Base-by-base conservation (phyloP, 2,797 vertebrate species). In the Hippoglossus hippoglossus region DNA sequence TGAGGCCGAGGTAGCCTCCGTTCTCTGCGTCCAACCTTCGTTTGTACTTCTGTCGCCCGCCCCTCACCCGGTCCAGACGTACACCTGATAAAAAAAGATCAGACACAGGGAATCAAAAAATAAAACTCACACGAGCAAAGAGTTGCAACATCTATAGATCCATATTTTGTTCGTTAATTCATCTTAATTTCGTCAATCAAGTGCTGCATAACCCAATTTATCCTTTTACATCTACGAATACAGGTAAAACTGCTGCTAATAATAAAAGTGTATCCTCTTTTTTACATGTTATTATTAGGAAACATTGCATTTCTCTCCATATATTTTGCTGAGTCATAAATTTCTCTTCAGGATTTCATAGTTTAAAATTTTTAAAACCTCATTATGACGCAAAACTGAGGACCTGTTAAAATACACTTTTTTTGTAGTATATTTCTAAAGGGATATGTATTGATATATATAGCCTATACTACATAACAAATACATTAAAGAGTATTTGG, bases 31-130 rank as follows among this genome's bases (percentile, higher is more conserved):
- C 97, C 94, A 98, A 83, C 84, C 97, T 95, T 73, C 98, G 95
- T 83, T 99, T 99, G 85, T 99, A 99, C 84, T 99, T 99, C 93
- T 99, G 98, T 41, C 98, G 94, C n/a, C 98, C 98, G 56, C 98
- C 98, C 77, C 98, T 95, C 59, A 99, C 98, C 59, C 98, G 95
- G 91, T 99, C 98, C 81, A 99, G 93, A 82, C 98, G 98, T 44
- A 99, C 98, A 39, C 98, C 98, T 99, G 86, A 46, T 47, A 75
- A 39, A 67, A 24, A 10, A 47, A 77, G 0, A 80, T 11, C 41
- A 56, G 0, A 56, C 16, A 44, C 36, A 59, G 15, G 16, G 39
- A 49, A 21, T 47, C 18, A 19, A 12, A 16, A 15, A 44, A 44
- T 4, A 18, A 44, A 44, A 44, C 41, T 18, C 41, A 44, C 12